A percentile compares a stretch with the other conserved stretches of the same genome.
phyloP scores from a whole-genome alignment of 1,140 invertebrate genomes.

The Helicoverpa zea region DNA sequence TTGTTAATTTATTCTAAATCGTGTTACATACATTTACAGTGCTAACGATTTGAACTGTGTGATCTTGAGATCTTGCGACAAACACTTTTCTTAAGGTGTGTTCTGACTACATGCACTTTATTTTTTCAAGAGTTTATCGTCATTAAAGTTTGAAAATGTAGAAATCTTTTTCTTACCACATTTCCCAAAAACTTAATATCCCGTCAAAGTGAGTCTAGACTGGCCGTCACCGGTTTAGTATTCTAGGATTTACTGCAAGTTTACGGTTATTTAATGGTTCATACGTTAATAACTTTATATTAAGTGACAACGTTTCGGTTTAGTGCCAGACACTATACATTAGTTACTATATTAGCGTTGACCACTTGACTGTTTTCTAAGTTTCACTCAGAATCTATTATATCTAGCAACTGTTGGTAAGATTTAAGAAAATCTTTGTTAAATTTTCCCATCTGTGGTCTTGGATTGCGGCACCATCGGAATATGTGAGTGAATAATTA shows the following conservation, averaged over 20 bases:
- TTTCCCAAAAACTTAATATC: background rate
- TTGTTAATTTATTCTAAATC: slow-evolving; percentile 30
- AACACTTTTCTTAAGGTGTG: background rate
- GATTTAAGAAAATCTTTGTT: no score
- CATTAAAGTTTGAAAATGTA: background rate
- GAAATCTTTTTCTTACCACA: background rate
- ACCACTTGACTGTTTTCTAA: background rate
- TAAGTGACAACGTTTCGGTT: slow-evolving; percentile 13
- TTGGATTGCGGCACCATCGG: no score
- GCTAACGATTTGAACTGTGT: background rate
- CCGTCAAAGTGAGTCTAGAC: background rate
- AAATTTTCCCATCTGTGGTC: no score
- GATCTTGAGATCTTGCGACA: background rate
- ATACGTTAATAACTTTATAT: background rate
- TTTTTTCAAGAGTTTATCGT: background rate
- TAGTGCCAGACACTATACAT: background rate
- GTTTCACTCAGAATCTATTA: background rate
- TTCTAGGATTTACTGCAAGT: slow-evolving; percentile 11
- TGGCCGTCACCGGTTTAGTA: background rate
- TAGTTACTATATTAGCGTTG: no score
- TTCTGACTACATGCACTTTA: background rate
- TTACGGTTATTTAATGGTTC: slow-evolving; percentile 29
- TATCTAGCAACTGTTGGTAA: background rate
- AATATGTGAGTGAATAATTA: no score
- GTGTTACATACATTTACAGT: background rate